A percentile compares a stretch with the other conserved stretches of the same genome.
These are phyloP conservation scores for Callyntrura sp. DNA, from an alignment of 2,888 invertebrate species.

Conservation along the genomic window DNA sequence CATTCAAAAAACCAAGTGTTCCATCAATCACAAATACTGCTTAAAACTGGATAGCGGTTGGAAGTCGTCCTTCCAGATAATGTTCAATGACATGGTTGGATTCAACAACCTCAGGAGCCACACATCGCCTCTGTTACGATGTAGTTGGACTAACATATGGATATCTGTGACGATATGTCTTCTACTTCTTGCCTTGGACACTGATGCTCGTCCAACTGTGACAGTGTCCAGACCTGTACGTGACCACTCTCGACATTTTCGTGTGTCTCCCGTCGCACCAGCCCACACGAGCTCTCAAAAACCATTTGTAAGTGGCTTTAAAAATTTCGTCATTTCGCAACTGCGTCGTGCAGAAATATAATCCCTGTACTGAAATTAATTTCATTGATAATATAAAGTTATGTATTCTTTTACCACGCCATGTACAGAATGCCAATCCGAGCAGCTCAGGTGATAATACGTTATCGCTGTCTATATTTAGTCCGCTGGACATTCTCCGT, in stretches of 20 bases:
- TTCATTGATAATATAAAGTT: not conserved
- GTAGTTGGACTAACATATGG: slow-evolving; percentile 47
- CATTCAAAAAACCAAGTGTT: slow-evolving; percentile 26
- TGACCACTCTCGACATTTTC: slow-evolving; percentile 52
- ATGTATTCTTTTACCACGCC: slow-evolving; percentile 11
- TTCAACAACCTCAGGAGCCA: slow-evolving; percentile 70
- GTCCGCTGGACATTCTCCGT: slow-evolving; percentile 94
- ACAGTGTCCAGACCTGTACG: slow-evolving; percentile 29
- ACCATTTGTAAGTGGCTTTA: slow-evolving; percentile 45
- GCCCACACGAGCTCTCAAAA: slow-evolving; percentile 35
- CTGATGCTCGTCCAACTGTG: slow-evolving; percentile 58
- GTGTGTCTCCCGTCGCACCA: not conserved
- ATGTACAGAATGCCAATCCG: slow-evolving; percentile 77
- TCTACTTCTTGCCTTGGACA: slow-evolving; percentile 31
- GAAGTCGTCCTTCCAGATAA: slow-evolving; percentile 66
- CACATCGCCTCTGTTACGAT: not conserved
- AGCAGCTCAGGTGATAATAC: slow-evolving; percentile 41
- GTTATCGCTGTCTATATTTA: slow-evolving; percentile 92
- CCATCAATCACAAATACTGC: slow-evolving; percentile 6
- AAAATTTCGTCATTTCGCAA: not conserved
- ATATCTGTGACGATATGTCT: slow-evolving; percentile 50
- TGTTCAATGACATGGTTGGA: slow-evolving; percentile 62
- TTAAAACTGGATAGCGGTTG: slow-evolving; percentile 10
- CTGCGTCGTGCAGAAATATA: not conserved
- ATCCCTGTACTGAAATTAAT: not conserved